Percentiles rank a stretch among this genome's conserved stretches.
Conservation (phyloP, 2,888 invertebrate species). For the Platerodrilus igneus region DNA sequence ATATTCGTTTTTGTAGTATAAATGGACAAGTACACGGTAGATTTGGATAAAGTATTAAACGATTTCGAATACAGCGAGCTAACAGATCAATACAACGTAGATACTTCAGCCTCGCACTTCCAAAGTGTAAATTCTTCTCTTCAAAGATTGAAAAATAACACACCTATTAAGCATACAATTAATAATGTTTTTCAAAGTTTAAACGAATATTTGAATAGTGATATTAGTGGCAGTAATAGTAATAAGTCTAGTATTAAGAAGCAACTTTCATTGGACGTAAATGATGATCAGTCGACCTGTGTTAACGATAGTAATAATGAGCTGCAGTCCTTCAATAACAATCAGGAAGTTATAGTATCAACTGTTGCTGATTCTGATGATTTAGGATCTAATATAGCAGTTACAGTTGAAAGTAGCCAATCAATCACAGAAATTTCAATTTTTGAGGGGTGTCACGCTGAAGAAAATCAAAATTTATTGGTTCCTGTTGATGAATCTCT, state of each 20-base stretch:
- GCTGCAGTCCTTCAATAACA: no score
- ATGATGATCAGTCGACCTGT: conserved; percentile 48
- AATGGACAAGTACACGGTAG: conserved; percentile 56
- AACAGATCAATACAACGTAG: conserved; percentile 37
- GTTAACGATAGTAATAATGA: no score
- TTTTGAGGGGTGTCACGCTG: no score
- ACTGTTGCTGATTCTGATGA: no score
- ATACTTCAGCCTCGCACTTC: conserved; percentile 6
- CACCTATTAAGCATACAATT: conserved; percentile 47
- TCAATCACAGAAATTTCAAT: no score
- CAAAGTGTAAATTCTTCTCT: conserved; percentile 11
- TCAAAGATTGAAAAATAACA: conserved; percentile 18
- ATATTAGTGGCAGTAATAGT: conserved; percentile 32
- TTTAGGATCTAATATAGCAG: no score
- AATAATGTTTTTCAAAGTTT: conserved; percentile 62
- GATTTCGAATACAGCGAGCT: conserved; percentile 75
- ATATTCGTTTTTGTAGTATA: conserved; percentile 20
- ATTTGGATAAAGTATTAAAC: conserved; percentile 79
- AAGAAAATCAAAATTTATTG: no score
- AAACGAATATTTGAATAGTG: conserved; percentile 57
- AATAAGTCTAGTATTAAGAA: no score
- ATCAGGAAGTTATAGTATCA: no score
- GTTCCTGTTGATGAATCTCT: no score
- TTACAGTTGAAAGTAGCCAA: no score
- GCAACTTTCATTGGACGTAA: conserved; percentile 42